Base-by-base conservation (phyloP, 2,113 vertebrate species). In the Paracanthobrama guichenoti region DNA sequence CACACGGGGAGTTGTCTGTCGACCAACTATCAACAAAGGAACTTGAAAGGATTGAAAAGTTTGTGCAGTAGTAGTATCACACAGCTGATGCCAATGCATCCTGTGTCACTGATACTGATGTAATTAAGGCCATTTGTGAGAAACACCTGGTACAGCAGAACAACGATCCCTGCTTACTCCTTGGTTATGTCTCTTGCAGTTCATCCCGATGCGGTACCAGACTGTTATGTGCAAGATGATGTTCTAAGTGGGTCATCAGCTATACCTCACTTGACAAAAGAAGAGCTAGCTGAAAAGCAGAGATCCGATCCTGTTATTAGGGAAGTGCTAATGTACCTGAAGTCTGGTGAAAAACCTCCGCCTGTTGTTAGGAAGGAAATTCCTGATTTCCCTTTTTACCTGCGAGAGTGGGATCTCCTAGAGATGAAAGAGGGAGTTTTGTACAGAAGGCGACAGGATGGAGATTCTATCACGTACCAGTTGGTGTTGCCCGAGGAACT, bases 111-210 rank as follows among this genome's bases (percentile, higher is more conserved):
- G 53, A 22, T 2, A 3, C 18, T 55, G 18, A 18, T n/a, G 57
- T 59, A 9, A 8, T 59, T n/a, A n/a, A 59, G 57, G 22, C 57
- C 22, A n/a, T 59, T 59, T 59, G 22, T 86, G 82, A 84, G 86
- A 71, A 73, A 42, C 22, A 59, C 22, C 8, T 59, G 2, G 57
- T 59, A 59, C 57, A 59, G 22, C 57, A 59, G 20, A 59, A n/a
- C 57, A 59, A 59, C 8, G 3, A 59, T 59, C 57, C 57, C 22
- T 59, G 57, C 57, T 59, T n/a, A 24, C 22, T 22, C 22, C 22
- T 59, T 59, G 57, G 57, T 59, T 2, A 24, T 59, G 57, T 59
- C 57, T 59, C 22, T 59, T 59, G 57, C 57, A 1, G n/a, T 59
- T 59, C 57, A 59, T 24, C 22, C 57, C 2, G 9, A 59, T 24